Conservation (phyloP, 2,888 invertebrate genomes). For the Parelbella ahira region DNA sequence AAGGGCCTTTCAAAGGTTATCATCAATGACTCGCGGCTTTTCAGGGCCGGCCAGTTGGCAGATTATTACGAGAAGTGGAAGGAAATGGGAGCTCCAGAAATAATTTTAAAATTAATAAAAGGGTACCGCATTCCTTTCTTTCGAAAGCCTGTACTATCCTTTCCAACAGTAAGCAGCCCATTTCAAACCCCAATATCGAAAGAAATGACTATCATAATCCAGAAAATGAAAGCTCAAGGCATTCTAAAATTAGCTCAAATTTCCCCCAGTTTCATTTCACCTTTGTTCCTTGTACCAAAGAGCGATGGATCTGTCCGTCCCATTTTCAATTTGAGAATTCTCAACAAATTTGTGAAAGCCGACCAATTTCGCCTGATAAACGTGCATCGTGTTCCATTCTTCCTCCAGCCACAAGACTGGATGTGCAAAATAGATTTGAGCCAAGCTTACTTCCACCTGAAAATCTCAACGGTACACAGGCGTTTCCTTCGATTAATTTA, state of each 20-base stretch:
- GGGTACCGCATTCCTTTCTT: conserved; percentile 23
- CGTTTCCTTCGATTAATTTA: conserved; percentile 29
- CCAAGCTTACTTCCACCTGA: conserved; percentile 32
- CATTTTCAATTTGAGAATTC: conserved; percentile 11
- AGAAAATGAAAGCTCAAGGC: conserved; percentile 21
- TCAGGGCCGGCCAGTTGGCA: no score
- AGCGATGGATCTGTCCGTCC: conserved; percentile 11
- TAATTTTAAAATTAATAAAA: background rate
- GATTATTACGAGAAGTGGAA: no score
- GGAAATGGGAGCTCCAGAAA: background rate
- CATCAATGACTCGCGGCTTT: background rate
- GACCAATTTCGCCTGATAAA: conserved; percentile 25
- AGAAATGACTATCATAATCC: conserved; percentile 10
- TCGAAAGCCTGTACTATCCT: conserved; percentile 5
- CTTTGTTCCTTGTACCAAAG: conserved; percentile 16
- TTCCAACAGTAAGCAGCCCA: conserved; percentile 1
- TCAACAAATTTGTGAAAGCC: conserved; percentile 18
- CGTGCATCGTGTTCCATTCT: conserved; percentile 18
- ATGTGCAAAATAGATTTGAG: conserved; percentile 31
- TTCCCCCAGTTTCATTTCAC: conserved; percentile 21
- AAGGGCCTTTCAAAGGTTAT: background rate
- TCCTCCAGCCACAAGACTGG: conserved; percentile 23
- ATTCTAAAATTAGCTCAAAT: conserved; percentile 6
- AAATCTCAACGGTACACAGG: conserved; percentile 24
- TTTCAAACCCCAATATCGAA: background rate